Percentiles rank a stretch among this genome's conserved stretches.
Evolutionary conservation across 2,797 vertebrate genomes (phyloP).

Genomic region (Xiphophorus birchmanni): DNA sequence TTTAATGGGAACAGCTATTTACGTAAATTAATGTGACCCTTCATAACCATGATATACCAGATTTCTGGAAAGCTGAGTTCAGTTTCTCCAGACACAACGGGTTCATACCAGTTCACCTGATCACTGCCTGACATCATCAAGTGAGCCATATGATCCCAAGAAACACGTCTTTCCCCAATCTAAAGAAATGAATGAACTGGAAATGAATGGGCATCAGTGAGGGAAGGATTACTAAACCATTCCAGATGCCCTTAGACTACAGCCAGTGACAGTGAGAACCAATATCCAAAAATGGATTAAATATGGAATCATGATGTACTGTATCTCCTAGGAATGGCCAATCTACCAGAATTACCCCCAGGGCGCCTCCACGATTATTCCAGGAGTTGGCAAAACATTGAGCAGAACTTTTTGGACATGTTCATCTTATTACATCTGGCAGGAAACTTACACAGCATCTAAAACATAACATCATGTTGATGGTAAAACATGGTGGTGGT

Average conservation of each 20-base stretch:
- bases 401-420: background rate
- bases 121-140: background rate
- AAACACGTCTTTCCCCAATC: background rate
- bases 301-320: background rate
- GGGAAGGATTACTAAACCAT: background rate
- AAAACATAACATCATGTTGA: background rate
- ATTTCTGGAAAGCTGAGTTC: background rate
- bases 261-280: background rate
- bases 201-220: background rate
- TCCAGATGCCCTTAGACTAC: background rate
- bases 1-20: background rate
- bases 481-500: background rate
- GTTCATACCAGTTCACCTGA: background rate
- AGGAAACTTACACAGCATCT: background rate
- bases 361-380: background rate
- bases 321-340: background rate
- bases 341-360: background rate
- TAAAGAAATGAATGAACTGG: background rate
- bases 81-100: background rate
- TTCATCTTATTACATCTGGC: background rate
- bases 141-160: background rate
- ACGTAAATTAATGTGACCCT: background rate
- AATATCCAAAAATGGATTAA: background rate
- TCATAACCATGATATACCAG: background rate
- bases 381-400: background rate